These are phyloP conservation scores for Periphyllus acericola DNA, from an alignment of 2,888 invertebrate genomes.

Conservation along the genomic window DNA sequence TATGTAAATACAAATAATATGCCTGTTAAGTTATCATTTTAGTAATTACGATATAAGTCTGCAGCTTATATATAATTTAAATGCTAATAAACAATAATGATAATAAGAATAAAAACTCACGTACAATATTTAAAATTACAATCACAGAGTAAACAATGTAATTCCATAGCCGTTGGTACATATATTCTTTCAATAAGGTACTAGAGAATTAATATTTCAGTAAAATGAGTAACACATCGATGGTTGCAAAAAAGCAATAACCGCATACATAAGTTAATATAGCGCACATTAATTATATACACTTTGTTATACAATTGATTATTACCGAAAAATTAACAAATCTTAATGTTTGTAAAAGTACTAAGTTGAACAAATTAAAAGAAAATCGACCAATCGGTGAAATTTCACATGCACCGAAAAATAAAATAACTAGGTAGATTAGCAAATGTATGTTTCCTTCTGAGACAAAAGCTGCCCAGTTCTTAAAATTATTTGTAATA, in stretches of 20 bases:
- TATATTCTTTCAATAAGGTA: no score
- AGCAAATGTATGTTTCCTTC: neutral
- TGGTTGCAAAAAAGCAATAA: neutral
- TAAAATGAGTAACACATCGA: neutral
- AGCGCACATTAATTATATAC: neutral
- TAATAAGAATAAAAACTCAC: neutral
- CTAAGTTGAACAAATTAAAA: neutral
- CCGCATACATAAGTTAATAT: neutral
- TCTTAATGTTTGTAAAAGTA: neutral
- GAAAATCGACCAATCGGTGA: neutral
- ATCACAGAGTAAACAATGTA: slow-evolving; percentile 45
- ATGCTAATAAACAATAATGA: neutral
- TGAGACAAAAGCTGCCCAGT: neutral
- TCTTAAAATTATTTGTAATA: no score
- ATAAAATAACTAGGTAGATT: neutral
- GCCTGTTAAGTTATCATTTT: neutral
- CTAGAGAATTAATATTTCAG: neutral
- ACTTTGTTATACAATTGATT: neutral
- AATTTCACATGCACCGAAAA: slow-evolving; percentile 30
- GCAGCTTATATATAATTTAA: neutral
- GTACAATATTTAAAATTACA: slow-evolving; percentile 29
- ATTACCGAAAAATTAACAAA: neutral
- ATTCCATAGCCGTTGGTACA: neutral
- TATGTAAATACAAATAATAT: neutral
- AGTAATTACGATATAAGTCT: neutral